Evolutionary conservation across 2,113 vertebrate genomes (phyloP).

Genomic region (Xenopus tropicalis): DNA sequence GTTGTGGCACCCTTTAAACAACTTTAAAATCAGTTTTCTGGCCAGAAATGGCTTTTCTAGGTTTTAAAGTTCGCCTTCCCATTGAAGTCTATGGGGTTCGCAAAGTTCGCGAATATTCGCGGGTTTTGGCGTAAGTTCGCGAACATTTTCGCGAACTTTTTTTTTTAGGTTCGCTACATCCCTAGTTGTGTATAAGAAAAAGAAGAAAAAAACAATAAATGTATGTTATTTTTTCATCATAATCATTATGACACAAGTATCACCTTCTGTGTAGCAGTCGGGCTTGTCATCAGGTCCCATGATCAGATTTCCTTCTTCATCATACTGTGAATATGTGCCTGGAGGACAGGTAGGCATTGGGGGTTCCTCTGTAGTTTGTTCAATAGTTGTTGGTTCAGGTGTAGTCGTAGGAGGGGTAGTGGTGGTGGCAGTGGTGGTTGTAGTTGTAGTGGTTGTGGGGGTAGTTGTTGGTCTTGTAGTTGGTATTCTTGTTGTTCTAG

Average conservation of each 20-base stretch:
- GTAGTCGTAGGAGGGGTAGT: constrained; percentile 59
- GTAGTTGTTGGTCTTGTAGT: constrained; percentile 58
- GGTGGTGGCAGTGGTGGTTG: constrained; percentile 60
- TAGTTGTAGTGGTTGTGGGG: constrained; percentile 56
- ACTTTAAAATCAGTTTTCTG: no score
- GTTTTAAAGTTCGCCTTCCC: no score
- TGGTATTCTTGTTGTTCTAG: constrained; percentile 67
- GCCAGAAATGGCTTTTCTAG: no score
- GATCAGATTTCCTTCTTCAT: constrained; percentile 75
- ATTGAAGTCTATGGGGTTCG: no score
- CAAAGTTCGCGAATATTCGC: no score
- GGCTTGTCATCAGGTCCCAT: constrained; percentile 70
- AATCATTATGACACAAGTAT: constrained; percentile 7
- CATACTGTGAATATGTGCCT: constrained; percentile 73
- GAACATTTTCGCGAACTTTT: no score
- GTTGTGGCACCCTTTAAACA: no score
- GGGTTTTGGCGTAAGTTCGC: no score
- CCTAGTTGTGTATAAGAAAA: no score
- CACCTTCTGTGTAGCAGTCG: constrained; percentile 87
- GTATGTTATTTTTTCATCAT: no score
- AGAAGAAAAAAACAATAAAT: no score
- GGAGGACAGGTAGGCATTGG: constrained; percentile 80
- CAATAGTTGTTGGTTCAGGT: constrained; percentile 66
- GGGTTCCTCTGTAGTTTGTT: constrained; percentile 61
- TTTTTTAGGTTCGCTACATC: no score